Conservation (phyloP, 2,113 vertebrate species). For the Siniperca knerii region DNA sequence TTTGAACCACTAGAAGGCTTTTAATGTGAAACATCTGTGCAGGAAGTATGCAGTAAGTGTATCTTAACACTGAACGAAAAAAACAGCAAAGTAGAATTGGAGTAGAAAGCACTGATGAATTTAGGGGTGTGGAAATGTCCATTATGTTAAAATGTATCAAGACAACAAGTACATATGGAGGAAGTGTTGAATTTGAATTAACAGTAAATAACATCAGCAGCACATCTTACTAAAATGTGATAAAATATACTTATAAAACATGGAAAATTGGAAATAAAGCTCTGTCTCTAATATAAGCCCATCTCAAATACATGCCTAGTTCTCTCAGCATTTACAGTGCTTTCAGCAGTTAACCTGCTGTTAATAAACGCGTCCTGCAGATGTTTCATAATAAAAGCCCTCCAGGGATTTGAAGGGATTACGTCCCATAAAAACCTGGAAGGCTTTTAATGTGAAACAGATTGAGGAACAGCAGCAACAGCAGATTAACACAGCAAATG, state of each 20-base stretch:
- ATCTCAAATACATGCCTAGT: neutral
- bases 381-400: constrained; percentile 53
- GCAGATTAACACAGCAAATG: constrained; percentile 22
- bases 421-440: constrained; percentile 46
- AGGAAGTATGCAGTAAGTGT: neutral
- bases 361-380: constrained; percentile 36
- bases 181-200: neutral
- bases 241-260: neutral
- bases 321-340: neutral
- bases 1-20: neutral
- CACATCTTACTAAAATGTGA: neutral
- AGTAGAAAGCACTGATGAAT: neutral
- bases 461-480: constrained; percentile 41
- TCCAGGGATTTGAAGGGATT: constrained; percentile 27
- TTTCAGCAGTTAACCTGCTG: constrained; percentile 20
- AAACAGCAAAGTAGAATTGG: neutral
- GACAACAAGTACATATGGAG: neutral
- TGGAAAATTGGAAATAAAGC: neutral
- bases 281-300: no score
- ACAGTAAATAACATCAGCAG: neutral
- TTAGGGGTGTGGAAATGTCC: neutral
- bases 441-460: constrained; percentile 54
- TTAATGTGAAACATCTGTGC: neutral
- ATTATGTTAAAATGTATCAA: neutral
- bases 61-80: neutral